Conservation (phyloP, 2,113 vertebrate genomes). For the Pagrus major region DNA sequence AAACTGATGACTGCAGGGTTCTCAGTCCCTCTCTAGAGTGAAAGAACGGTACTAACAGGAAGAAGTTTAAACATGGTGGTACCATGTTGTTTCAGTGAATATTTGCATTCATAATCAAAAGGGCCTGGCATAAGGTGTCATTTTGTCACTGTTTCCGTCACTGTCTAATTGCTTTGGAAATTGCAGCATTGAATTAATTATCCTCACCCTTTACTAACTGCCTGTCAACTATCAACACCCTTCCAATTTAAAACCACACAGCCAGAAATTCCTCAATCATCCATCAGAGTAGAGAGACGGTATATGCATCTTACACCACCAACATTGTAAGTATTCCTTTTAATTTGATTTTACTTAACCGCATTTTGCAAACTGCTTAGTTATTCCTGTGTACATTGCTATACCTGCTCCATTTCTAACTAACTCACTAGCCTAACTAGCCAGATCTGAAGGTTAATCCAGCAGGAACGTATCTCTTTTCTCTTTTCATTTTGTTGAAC, state of each 20-base stretch:
- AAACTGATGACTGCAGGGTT: background rate
- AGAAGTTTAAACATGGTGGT: background rate
- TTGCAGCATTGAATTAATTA: background rate
- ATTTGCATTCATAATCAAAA: background rate
- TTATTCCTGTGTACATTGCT: background rate
- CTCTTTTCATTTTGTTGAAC: background rate
- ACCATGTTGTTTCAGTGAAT: background rate
- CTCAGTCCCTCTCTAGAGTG: background rate
- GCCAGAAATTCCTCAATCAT: background rate
- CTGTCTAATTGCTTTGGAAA: background rate
- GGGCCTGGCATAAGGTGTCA: background rate
- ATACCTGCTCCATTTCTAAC: background rate
- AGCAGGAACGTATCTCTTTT: background rate
- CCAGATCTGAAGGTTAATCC: background rate
- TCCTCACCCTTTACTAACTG: background rate
- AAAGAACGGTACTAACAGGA: background rate
- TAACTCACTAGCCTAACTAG: background rate
- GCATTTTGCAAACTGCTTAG: background rate
- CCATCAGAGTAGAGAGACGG: background rate
- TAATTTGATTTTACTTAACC: background rate
- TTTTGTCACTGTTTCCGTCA: background rate
- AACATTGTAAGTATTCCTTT: slow-evolving; percentile 23
- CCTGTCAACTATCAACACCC: background rate
- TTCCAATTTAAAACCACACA: slow-evolving; percentile 7
- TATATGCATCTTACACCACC: background rate